phyloP scores from a whole-genome alignment of 2,888 invertebrate species.

The Scaeva pyrastri region DNA sequence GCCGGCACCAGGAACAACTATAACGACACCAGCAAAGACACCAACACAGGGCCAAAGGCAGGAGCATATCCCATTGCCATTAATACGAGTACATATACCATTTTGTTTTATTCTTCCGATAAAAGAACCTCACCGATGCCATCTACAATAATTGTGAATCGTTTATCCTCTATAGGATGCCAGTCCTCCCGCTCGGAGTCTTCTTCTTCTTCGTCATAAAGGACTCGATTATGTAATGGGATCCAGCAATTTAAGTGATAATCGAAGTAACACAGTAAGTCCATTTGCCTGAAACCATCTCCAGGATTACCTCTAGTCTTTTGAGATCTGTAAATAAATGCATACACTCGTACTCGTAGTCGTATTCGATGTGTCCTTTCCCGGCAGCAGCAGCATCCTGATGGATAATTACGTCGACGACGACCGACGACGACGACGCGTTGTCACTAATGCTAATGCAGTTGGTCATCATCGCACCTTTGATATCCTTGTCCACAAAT shows the following conservation, averaged over 20 bases:
- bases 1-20: no score
- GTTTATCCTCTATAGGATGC: conserved; percentile 18
- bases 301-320: conserved; percentile 17
- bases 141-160: conserved; percentile 45
- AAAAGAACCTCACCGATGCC: conserved; percentile 7
- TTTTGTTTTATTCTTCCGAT: not conserved
- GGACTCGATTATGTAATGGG: conserved; percentile 26
- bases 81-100: no score
- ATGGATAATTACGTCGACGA: conserved; percentile 7
- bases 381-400: not conserved
- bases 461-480: conserved; percentile 46
- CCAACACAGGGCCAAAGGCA: no score
- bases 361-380: not conserved
- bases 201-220: no score
- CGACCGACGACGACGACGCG: conserved; percentile 2
- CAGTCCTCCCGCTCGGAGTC: conserved; percentile 4
- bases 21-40: no score
- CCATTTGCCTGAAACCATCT: conserved; percentile 25
- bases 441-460: conserved; percentile 45
- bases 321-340: conserved; percentile 32
- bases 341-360: no score
- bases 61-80: not conserved
- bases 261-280: conserved; percentile 34
- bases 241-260: conserved; percentile 39
- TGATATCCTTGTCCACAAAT: conserved; percentile 46